These are phyloP conservation scores for Spheniscus mendiculus DNA, from an alignment of 2,113 vertebrate genomes.

Conservation along the genomic window DNA sequence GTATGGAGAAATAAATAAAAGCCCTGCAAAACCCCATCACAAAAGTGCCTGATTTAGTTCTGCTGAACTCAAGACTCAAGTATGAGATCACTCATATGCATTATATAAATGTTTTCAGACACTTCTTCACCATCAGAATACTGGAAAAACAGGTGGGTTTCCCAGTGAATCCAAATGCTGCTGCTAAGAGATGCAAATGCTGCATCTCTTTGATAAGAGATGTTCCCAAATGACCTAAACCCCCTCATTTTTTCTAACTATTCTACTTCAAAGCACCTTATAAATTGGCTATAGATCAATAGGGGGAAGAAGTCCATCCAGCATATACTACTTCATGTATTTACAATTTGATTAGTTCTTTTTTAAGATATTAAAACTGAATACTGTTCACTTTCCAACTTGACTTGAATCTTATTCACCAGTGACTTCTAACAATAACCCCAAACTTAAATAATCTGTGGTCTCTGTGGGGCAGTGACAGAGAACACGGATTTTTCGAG, in stretches of 20 bases:
- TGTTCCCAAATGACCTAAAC: slow-evolving; percentile 1
- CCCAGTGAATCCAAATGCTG: not conserved
- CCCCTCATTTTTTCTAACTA: not conserved
- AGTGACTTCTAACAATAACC: not conserved
- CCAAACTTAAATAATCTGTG: not conserved
- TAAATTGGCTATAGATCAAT: not conserved
- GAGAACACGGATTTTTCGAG: not conserved
- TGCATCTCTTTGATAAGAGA: not conserved
- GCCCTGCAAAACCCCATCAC: not conserved
- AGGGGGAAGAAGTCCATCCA: not conserved
- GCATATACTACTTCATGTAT: not conserved
- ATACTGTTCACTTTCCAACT: not conserved
- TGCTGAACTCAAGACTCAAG: not conserved
- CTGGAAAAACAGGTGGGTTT: not conserved
- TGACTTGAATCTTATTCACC: not conserved
- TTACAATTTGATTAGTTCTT: not conserved
- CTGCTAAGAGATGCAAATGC: not conserved
- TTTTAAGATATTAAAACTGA: not conserved
- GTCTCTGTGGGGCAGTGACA: not conserved
- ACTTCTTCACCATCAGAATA: not conserved
- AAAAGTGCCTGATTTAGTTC: not conserved
- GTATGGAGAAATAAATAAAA: not conserved
- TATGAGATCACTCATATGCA: not conserved
- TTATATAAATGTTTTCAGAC: not conserved
- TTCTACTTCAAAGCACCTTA: not conserved